A percentile compares a stretch with the other conserved stretches of the same genome.
Evolutionary conservation across 1,140 invertebrate species (phyloP).

Genomic region (Amphibalanus amphitrite): DNA sequence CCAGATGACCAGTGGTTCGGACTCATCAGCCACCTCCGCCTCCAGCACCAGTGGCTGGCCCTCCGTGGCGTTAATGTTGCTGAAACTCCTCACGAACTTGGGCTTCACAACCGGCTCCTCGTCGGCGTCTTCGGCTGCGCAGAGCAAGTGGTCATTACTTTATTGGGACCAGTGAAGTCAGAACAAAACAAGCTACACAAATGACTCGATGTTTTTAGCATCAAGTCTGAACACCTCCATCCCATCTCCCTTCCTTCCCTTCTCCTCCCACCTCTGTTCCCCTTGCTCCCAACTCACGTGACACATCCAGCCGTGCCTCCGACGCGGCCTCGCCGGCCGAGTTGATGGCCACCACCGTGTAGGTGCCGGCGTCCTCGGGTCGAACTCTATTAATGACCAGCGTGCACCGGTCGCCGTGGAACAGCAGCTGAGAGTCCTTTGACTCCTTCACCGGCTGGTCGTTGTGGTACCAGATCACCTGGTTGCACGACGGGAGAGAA

Average conservation of each 20-base stretch:
- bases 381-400: conserved; percentile 54
- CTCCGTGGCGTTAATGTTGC: conserved; percentile 26
- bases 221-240: no score
- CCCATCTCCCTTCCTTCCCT: no score
- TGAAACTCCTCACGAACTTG: conserved; percentile 20
- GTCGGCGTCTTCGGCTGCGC: not conserved
- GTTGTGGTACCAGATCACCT: conserved; percentile 77
- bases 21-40: conserved; percentile 34
- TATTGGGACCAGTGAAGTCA: no score
- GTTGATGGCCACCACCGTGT: conserved; percentile 64
- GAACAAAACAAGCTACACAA: no score
- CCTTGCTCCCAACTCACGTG: no score
- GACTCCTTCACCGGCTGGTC: conserved; percentile 62
- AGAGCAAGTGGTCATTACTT: no score
- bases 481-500: conserved; percentile 3
- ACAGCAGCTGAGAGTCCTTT: conserved; percentile 55
- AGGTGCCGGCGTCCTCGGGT: conserved; percentile 56
- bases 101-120: conserved; percentile 17
- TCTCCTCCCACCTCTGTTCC: no score
- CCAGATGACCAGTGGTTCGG: conserved; percentile 51
- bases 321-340: conserved; percentile 57
- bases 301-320: no score
- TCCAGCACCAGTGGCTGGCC: conserved; percentile 15
- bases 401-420: conserved; percentile 64
- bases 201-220: no score